These are phyloP conservation scores for Sebastes iracundus DNA, from an alignment of 2,797 vertebrate species.

Conservation along the genomic window DNA sequence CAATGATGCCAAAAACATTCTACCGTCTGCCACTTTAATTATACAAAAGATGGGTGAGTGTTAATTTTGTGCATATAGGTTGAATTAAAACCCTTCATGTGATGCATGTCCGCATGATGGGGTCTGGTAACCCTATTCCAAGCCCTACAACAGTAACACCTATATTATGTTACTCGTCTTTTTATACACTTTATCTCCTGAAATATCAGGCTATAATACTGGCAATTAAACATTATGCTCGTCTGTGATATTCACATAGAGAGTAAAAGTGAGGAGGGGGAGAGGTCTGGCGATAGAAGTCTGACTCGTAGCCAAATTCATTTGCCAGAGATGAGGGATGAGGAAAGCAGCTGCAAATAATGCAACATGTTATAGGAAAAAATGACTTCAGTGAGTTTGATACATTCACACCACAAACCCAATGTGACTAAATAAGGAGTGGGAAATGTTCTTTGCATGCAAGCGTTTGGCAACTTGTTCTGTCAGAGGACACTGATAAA, in stretches of 20 bases:
- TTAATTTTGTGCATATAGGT: background rate
- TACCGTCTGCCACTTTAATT: background rate
- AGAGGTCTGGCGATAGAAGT: constrained; percentile 5
- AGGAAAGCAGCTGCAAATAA: constrained; percentile 36
- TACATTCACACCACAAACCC: constrained; percentile 39
- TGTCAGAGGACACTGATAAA: constrained; percentile 55
- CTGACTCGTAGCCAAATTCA: constrained; percentile 32
- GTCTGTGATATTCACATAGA: background rate
- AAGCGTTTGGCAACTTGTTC: constrained; percentile 40
- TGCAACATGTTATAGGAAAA: constrained; percentile 25
- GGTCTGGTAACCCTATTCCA: background rate
- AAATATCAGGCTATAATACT: background rate
- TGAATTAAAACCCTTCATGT: background rate
- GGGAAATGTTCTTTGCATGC: constrained; percentile 49
- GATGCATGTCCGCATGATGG: background rate
- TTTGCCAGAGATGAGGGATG: constrained; percentile 32
- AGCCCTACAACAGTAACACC: background rate
- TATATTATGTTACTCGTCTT: background rate
- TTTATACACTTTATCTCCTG: background rate
- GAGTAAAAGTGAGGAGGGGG: background rate
- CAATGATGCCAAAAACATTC: no score
- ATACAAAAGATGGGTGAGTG: background rate
- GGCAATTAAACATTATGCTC: background rate
- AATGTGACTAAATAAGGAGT: constrained; percentile 74
- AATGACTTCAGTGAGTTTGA: constrained; percentile 27